A percentile compares a stretch with the other conserved stretches of the same genome.
Conservation (phyloP, 2,113 vertebrate genomes). For the Herpetotheres cachinnans region DNA sequence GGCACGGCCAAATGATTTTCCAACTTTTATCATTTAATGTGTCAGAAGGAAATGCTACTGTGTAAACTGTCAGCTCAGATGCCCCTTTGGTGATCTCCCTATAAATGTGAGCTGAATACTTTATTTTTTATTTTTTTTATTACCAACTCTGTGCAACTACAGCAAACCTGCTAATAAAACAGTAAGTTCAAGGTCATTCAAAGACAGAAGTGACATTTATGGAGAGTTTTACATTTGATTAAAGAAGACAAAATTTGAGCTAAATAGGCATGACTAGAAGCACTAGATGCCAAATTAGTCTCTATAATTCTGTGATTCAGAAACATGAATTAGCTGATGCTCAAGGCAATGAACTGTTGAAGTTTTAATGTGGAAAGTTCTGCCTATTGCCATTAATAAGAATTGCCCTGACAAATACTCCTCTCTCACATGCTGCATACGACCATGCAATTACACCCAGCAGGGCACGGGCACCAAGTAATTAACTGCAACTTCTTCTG, state of each 20-base stretch:
- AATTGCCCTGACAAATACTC: conserved; percentile 33
- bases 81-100: background rate
- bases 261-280: conserved; percentile 10
- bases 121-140: no score
- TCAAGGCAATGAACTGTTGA: background rate
- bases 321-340: conserved; percentile 43
- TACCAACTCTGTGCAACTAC: background rate
- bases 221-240: conserved; percentile 44
- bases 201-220: background rate
- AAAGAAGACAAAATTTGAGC: conserved; percentile 22
- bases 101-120: background rate
- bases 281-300: conserved; percentile 39
- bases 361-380: conserved; percentile 46
- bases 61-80: background rate
- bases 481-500: conserved; percentile 32
- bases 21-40: background rate
- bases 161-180: background rate
- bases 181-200: conserved; percentile 2
- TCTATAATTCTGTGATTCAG: background rate
- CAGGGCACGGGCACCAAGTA: background rate
- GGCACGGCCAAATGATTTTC: background rate
- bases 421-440: background rate
- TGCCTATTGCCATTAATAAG: conserved; percentile 5
- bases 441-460: background rate
- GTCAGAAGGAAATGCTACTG: background rate